Evolutionary conservation across 1,140 invertebrate genomes (phyloP).

Genomic region (Mercenaria mercenaria): DNA sequence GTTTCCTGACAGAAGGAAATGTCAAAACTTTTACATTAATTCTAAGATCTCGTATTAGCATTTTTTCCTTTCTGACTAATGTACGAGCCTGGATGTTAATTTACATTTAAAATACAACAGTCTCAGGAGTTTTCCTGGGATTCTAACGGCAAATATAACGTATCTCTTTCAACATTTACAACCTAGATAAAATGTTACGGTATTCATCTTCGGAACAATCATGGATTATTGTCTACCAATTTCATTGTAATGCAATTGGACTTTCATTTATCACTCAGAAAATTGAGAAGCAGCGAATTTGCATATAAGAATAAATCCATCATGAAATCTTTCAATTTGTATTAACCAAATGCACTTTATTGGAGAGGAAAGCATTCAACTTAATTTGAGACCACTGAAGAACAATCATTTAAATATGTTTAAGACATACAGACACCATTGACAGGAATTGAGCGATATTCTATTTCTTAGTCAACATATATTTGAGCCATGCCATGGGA

Average conservation of each 20-base stretch:
- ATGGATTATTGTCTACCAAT: slow-evolving; percentile 14
- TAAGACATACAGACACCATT: no score
- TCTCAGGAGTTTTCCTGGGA: neutral
- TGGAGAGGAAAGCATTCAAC: neutral
- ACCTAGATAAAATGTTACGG: neutral
- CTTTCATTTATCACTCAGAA: slow-evolving; percentile 25
- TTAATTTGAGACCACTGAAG: neutral
- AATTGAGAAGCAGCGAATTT: slow-evolving; percentile 1
- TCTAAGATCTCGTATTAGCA: neutral
- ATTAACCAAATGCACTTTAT: neutral
- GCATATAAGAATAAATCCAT: slow-evolving; percentile 15
- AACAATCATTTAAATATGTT: neutral
- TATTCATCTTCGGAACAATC: neutral
- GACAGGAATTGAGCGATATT: no score
- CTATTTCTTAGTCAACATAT: no score
- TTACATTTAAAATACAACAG: slow-evolving; percentile 17
- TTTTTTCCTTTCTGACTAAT: neutral
- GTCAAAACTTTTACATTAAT: neutral
- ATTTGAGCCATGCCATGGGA: no score
- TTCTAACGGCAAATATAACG: neutral
- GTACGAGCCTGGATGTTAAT: neutral
- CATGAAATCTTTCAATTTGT: slow-evolving; percentile 13
- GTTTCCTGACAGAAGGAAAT: neutral
- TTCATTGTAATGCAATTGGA: neutral
- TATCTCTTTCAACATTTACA: neutral